Conservation (phyloP, 2,888 invertebrate genomes). For the Hipparchia semele region DNA sequence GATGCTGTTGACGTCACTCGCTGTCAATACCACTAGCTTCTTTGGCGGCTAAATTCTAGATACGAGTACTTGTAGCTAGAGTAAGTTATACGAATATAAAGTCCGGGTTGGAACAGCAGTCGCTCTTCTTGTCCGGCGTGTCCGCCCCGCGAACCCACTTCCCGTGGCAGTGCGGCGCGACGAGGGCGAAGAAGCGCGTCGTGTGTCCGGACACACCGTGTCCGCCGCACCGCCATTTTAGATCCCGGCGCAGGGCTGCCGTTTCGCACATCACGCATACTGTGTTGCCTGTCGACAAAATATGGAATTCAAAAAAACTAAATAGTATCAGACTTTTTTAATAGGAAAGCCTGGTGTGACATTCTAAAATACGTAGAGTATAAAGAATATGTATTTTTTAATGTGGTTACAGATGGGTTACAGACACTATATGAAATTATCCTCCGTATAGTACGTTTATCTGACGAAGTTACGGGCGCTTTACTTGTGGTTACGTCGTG, state of each 20-base stretch:
- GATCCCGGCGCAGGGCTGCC: slow-evolving; percentile 88
- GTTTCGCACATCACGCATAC: slow-evolving; percentile 93
- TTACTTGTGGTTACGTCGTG: too few relatives aligned
- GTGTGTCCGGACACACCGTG: slow-evolving; percentile 90
- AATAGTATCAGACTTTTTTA: too few relatives aligned
- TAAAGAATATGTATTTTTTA: too few relatives aligned
- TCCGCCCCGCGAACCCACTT: slow-evolving; percentile 88
- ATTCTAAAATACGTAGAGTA: too few relatives aligned
- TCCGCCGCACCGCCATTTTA: slow-evolving; percentile 92
- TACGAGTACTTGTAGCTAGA: too few relatives aligned
- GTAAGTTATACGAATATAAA: slow-evolving; percentile 73
- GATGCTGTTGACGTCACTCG: too few relatives aligned
- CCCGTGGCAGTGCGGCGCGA: slow-evolving; percentile 94
- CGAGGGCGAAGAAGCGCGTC: slow-evolving; percentile 92
- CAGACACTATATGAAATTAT: too few relatives aligned
- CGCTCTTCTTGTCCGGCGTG: slow-evolving; percentile 60
- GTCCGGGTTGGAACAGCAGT: slow-evolving; percentile 70
- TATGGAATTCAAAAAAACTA: not conserved
- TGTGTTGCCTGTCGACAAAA: slow-evolving; percentile 84
- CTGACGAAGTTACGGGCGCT: too few relatives aligned
- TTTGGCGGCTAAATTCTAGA: not conserved
- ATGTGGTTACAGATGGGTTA: too few relatives aligned
- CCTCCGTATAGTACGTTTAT: too few relatives aligned
- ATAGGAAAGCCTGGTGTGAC: too few relatives aligned
- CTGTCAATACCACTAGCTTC: not conserved